These are phyloP conservation scores for Halcyon badia DNA, from an alignment of 2,797 vertebrate species.

Conservation along the genomic window DNA sequence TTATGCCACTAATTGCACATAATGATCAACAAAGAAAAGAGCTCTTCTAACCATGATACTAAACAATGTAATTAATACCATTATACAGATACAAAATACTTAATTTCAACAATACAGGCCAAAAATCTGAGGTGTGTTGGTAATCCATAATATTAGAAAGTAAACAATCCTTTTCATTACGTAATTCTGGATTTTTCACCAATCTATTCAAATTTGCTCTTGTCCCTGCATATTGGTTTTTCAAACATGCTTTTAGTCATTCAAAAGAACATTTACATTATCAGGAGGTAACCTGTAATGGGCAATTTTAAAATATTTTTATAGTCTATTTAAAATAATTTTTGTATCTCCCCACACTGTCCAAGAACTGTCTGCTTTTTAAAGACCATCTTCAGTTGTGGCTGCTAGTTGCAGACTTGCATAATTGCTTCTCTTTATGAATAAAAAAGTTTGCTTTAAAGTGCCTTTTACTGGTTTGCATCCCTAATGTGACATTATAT, in stretches of 20 bases:
- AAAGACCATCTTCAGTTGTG: not conserved
- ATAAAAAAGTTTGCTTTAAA: not conserved
- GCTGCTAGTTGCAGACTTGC: not conserved
- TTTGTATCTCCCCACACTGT: fast-evolving
- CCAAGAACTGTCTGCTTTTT: not conserved
- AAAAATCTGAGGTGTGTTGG: not conserved
- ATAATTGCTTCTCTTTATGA: not conserved
- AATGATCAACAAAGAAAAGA: not conserved
- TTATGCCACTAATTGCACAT: not conserved
- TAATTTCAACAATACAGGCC: not conserved
- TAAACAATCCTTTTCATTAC: not conserved
- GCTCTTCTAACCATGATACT: not conserved
- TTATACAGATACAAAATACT: not conserved
- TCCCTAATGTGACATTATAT: not conserved
- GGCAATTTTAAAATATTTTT: not conserved
- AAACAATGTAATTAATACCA: not conserved
- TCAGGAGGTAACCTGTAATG: not conserved
- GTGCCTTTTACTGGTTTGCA: not conserved
- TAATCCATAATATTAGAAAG: not conserved
- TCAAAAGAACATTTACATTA: not conserved
- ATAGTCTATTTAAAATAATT: too few relatives aligned
- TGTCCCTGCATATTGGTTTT: not conserved
- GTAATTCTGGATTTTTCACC: not conserved
- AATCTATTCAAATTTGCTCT: not conserved
- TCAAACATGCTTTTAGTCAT: not conserved